A percentile compares a stretch with the other conserved stretches of the same genome.
Conservation (phyloP, 2,797 vertebrate species). For the Alcedo atthis region DNA sequence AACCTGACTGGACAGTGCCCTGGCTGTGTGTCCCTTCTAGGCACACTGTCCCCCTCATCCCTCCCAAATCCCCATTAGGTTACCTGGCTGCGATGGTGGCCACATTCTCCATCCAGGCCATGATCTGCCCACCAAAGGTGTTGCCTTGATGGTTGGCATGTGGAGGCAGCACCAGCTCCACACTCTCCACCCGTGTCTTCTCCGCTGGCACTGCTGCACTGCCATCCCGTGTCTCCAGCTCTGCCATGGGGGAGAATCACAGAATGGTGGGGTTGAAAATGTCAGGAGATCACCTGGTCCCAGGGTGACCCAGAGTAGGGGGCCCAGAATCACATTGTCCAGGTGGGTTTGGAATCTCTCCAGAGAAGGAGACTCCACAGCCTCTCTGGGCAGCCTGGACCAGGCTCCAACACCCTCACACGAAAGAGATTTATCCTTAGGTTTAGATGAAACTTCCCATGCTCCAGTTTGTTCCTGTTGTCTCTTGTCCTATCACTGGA, state of each 20-base stretch:
- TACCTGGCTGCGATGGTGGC: constrained; percentile 96
- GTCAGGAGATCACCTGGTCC: neutral
- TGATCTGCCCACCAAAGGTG: constrained; percentile 97
- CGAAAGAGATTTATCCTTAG: neutral
- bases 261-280: neutral
- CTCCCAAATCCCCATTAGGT: rapidly evolving
- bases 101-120: constrained; percentile 99
- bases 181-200: constrained; percentile 91
- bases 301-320: neutral
- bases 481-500: too few species aligned
- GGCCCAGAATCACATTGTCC: neutral
- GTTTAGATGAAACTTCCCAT: neutral
- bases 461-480: too few species aligned
- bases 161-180: constrained; percentile 94
- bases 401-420: neutral
- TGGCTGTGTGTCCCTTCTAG: neutral
- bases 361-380: neutral
- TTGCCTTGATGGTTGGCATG: constrained; percentile 97
- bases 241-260: neutral
- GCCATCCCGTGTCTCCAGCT: constrained; percentile 78
- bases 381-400: neutral
- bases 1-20: rapidly evolving
- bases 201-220: constrained; percentile 81
- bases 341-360: neutral
- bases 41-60: too few species aligned